These are phyloP conservation scores for Phocoena phocoena DNA, from an alignment of 2,113 vertebrate species.

Conservation along the genomic window DNA sequence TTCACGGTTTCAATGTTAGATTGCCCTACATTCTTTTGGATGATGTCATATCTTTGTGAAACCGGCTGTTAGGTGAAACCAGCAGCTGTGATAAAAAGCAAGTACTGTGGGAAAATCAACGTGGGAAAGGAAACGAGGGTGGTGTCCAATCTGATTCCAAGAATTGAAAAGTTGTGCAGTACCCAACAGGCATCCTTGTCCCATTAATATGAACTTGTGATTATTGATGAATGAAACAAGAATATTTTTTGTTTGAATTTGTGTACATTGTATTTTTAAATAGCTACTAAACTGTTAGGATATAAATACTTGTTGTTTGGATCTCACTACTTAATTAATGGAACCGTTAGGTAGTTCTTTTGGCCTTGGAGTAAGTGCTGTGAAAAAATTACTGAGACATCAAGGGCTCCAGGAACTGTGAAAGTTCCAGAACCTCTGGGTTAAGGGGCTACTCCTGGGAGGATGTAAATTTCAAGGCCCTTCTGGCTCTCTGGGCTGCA, in stretches of 20 bases:
- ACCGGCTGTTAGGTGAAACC: not conserved
- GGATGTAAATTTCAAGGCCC: not conserved
- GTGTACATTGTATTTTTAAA: not conserved
- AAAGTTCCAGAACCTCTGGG: not conserved
- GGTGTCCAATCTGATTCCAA: not conserved
- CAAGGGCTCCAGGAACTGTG: not conserved
- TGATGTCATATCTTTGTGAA: not conserved
- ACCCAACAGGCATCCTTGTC: not conserved
- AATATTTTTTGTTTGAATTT: not conserved
- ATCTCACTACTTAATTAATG: not conserved
- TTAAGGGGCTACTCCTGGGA: slow-evolving; percentile 3
- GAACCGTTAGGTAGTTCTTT: not conserved
- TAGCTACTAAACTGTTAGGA: not conserved
- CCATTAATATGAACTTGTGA: not conserved
- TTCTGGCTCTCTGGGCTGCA: not conserved
- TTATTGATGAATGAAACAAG: not conserved
- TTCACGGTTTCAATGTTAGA: not conserved
- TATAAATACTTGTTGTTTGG: not conserved
- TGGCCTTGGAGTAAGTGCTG: not conserved
- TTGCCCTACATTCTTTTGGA: not conserved
- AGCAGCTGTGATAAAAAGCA: not conserved
- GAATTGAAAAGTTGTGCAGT: not conserved
- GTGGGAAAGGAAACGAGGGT: not conserved
- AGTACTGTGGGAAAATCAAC: not conserved
- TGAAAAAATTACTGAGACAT: not conserved